Evolutionary conservation across 2,113 vertebrate species (phyloP).

Genomic region (Cinclus mexicanus): DNA sequence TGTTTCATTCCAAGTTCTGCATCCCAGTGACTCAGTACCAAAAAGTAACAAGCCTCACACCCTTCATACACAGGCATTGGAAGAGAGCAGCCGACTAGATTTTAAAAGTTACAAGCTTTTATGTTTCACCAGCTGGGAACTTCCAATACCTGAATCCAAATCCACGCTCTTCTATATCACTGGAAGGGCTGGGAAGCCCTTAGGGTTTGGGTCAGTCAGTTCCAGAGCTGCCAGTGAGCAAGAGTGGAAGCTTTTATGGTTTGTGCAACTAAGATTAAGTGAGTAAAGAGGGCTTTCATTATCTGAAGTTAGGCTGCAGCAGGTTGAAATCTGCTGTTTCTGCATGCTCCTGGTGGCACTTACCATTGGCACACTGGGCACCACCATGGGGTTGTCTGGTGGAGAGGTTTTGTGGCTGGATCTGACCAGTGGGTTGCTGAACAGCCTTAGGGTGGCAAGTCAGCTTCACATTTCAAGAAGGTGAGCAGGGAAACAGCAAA

Average conservation of each 20-base stretch:
- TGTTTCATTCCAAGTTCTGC: neutral
- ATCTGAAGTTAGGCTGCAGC: neutral
- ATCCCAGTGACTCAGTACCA: neutral
- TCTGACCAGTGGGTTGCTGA: neutral
- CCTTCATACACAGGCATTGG: neutral
- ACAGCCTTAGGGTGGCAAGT: neutral
- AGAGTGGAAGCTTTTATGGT: neutral
- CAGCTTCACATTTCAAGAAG: neutral
- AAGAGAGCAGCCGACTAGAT: neutral
- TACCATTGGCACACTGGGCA: neutral
- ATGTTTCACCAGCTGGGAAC: neutral
- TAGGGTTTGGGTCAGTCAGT: neutral
- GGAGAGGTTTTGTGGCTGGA: neutral
- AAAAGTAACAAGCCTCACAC: neutral
- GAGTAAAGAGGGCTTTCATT: neutral
- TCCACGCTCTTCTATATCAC: fast-evolving
- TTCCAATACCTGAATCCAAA: neutral
- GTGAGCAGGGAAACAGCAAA: neutral
- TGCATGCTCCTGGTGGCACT: fast-evolving
- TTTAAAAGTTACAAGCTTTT: neutral
- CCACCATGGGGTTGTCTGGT: neutral
- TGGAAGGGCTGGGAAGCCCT: neutral
- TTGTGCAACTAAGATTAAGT: neutral
- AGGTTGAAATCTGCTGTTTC: neutral
- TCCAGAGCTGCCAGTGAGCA: neutral